Evolutionary conservation across 2,113 vertebrate species (phyloP).

Genomic region (Carassius carassius): DNA sequence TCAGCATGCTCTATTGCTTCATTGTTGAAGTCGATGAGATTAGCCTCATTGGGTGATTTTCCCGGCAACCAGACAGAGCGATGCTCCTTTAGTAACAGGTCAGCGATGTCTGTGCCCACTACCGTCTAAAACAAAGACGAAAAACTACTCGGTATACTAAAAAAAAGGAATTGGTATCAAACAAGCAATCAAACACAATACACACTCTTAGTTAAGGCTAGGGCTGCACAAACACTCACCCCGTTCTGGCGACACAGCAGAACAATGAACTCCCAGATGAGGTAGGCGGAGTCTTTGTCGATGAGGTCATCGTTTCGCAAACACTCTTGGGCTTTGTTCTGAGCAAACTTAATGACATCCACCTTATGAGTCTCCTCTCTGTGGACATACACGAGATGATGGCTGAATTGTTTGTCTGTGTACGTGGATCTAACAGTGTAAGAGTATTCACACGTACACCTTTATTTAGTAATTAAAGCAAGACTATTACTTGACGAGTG

Average conservation of each 20-base stretch:
- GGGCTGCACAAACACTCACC: slow-evolving; percentile 71
- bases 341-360: slow-evolving; percentile 97
- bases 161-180: background rate
- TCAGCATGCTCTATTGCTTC: slow-evolving; percentile 86
- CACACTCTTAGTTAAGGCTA: background rate
- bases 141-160: too few species aligned
- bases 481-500: slow-evolving; percentile 86
- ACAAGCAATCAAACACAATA: background rate
- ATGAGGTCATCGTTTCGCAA: slow-evolving; percentile 83
- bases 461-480: background rate
- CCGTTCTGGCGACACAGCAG: slow-evolving; percentile 95
- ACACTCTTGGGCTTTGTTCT: slow-evolving; percentile 88
- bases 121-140: slow-evolving; percentile 80
- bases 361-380: slow-evolving; percentile 98
- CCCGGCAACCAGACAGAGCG: slow-evolving; percentile 94
- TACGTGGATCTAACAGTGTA: background rate
- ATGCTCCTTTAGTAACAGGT: slow-evolving; percentile 91
- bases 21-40: slow-evolving; percentile 94
- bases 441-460: background rate
- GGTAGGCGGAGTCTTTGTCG: slow-evolving; percentile 90
- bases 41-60: slow-evolving; percentile 94
- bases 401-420: background rate
- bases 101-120: slow-evolving; percentile 94
- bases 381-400: background rate
- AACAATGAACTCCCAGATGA: slow-evolving; percentile 94